These are phyloP conservation scores for Lochmaea crataegi DNA, from an alignment of 2,888 invertebrate species.

Conservation along the genomic window DNA sequence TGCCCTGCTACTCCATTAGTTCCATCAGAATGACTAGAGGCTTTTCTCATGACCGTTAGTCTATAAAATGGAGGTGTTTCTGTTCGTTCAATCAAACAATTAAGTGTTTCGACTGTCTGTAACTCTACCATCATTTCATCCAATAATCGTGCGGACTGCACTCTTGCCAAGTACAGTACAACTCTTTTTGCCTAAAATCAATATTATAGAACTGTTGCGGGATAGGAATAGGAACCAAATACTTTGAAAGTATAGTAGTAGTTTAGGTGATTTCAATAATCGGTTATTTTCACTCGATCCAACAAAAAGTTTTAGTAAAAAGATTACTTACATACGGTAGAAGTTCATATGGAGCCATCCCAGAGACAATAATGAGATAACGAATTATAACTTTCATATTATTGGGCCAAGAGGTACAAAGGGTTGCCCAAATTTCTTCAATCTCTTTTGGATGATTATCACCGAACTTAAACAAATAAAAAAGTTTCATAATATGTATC, in stretches of 20 bases:
- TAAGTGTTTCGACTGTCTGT: slow-evolving; percentile 96
- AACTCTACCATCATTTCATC: slow-evolving; percentile 98
- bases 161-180: slow-evolving; percentile 90
- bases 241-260: no score
- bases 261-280: no score
- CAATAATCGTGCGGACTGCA: slow-evolving; percentile 90
- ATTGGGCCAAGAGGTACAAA: slow-evolving; percentile 96
- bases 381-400: slow-evolving; percentile 97
- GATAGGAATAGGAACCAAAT: no score
- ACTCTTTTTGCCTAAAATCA: slow-evolving; percentile 89
- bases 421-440: slow-evolving; percentile 95
- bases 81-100: slow-evolving; percentile 95
- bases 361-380: slow-evolving; percentile 95
- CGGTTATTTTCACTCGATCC: no score
- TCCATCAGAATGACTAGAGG: slow-evolving; percentile 84
- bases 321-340: slow-evolving; percentile 84
- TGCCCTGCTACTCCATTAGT: slow-evolving; percentile 67
- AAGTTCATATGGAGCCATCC: slow-evolving; percentile 96
- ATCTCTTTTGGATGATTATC: slow-evolving; percentile 96
- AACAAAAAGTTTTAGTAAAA: no score
- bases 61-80: slow-evolving; percentile 99
- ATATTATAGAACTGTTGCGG: background rate
- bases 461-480: slow-evolving; percentile 77
- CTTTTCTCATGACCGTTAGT: slow-evolving; percentile 90
- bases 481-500: background rate